Base-by-base conservation (phyloP, 1,140 invertebrate species). In the Drosophila cardini region DNA sequence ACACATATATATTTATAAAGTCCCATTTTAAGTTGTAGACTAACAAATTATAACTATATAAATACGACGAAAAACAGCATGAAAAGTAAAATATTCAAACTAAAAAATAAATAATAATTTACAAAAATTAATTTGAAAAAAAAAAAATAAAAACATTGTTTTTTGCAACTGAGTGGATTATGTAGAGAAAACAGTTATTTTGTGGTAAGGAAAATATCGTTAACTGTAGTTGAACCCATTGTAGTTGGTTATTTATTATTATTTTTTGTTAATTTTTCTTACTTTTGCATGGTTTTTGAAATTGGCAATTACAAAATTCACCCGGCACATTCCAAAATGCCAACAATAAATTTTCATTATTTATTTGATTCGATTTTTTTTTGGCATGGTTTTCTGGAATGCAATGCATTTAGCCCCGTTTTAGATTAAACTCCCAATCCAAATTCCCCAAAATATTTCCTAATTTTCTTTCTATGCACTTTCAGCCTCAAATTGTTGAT, bases 121-220 rank as follows among this genome's bases (percentile, higher is more conserved):
- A 86, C 67, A 80, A 70, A 80, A 63, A 70, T 74, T 78, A 78
- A 86, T 82, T 81, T 58, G 26, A 62, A 71, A 43, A 68, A n/a
- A n/a, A n/a, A n/a, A n/a, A n/a, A n/a, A n/a, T n/a, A 11, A 52
- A 13, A 42, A 16, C 2, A 26, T 16, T 4, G 48, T 52, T 72
- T 62, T 55, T 74, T 70, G 34, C 42, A 70, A 56, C 34, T 57
- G 13, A 46, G 46, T 62, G 58, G 67, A 71, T 38, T 10, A 38
- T 45, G 30, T 56, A 21, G 10, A 46, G 13, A 38, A 48, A 48
- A 34, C 4, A 30, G 38, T 15, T 53, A 26, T 38, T 45, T 52
- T 45, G 62, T 72, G 83, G 83, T 87, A 84, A 85, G 82, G 62
- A 16, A 62, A 62, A 16, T 38, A 62, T 46, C 36, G 16, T 52